phyloP scores from a whole-genome alignment of 2,797 vertebrate genomes.

The Mormyrus hasselquistii region DNA sequence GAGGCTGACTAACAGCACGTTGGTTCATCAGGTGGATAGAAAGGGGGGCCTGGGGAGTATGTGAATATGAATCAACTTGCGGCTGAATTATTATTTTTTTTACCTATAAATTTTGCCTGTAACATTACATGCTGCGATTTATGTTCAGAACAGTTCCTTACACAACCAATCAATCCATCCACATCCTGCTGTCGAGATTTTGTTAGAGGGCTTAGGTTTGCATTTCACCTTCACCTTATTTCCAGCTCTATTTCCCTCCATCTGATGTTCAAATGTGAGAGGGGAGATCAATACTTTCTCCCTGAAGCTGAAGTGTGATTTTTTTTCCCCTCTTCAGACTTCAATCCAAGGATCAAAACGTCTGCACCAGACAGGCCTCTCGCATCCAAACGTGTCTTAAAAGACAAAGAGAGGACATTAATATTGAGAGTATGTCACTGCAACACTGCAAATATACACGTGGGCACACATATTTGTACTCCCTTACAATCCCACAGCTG shows the following conservation, averaged over 20 bases:
- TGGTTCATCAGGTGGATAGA: neutral
- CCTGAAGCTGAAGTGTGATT: constrained; percentile 5
- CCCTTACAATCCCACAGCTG: neutral
- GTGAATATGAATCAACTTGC: neutral
- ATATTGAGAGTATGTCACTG: neutral
- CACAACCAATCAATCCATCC: neutral
- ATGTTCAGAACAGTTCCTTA: neutral
- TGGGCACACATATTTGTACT: neutral
- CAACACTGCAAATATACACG: neutral
- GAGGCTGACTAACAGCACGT: neutral
- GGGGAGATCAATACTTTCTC: constrained; percentile 3
- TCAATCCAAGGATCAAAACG: neutral
- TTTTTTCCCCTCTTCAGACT: neutral
- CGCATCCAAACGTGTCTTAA: neutral
- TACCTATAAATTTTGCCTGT: neutral
- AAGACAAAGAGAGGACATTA: neutral
- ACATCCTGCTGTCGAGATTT: neutral
- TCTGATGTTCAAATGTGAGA: constrained; percentile 5
- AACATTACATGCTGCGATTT: neutral
- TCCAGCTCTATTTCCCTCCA: neutral
- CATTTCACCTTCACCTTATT: neutral
- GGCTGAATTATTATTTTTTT: neutral
- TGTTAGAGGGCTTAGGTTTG: neutral
- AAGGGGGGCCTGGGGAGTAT: neutral
- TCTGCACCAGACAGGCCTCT: neutral